Evolutionary conservation across 2,888 invertebrate genomes (phyloP), one percentile per base, ranked within the genome.

Genomic region (Physocephala rufipes): DNA sequence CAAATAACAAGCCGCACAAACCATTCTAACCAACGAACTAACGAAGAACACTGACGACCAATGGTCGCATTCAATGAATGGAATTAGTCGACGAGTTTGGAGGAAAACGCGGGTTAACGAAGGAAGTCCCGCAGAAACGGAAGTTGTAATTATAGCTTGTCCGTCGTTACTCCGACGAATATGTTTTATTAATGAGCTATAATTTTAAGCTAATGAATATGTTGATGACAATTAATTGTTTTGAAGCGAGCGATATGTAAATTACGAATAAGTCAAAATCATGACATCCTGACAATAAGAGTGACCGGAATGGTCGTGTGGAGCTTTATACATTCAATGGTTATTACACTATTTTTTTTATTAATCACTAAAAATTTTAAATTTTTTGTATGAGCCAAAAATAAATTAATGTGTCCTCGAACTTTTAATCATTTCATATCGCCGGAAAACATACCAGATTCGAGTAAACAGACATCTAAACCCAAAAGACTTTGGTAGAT

Each of bases 81-180:
- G n/a, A n/a, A n/a, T n/a, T n/a, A n/a, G n/a, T n/a, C n/a, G n/a
- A n/a, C n/a, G 9, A 36, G 36, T 36, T 36, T n/a, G n/a, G 64
- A 64, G 49, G 65, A 19, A 70, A n/a, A 16, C 45, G n/a, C 61
- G n/a, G 36, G 68, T 68, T 61, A 74, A 73, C 72, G 73, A 74
- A 73, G 69, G 73, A 71, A 71, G 71, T 63, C 73, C 71, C 36
- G 21, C 15, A 55, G 21, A 55, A 21, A 9, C 62, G 84, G 83
- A 83, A 82, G 82, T 82, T 79, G 80, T 84, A 83, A 83, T 83
- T 83, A 83, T n/a, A n/a, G 75, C 76, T 78, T 82, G 79, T 78
- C 74, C 76, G 72, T 62, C 69, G 67, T 74, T 64, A 19, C 28
- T 59, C 64, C n/a, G n/a, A n/a, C n/a, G 71, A 68, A 71, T 71